Evolutionary conservation across 2,797 vertebrate species (phyloP).

Genomic region (Rhincodon typus): DNA sequence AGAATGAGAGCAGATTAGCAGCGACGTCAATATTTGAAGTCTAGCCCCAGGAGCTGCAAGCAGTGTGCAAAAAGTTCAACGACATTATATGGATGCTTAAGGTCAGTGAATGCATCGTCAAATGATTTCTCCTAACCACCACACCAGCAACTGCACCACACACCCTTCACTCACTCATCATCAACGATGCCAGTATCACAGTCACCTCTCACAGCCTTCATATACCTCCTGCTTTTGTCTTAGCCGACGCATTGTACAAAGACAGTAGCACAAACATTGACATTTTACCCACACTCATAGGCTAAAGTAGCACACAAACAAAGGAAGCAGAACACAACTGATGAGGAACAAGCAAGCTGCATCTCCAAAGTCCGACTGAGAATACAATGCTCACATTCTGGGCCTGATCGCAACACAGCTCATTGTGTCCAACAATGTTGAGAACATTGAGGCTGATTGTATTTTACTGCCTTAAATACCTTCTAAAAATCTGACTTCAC

Average conservation of each 20-base stretch:
- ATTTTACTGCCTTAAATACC: too few species aligned
- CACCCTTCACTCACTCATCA: not conserved
- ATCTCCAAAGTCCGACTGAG: not conserved
- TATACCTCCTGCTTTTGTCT: not conserved
- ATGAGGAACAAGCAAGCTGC: not conserved
- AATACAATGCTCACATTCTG: not conserved
- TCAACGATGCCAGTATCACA: not conserved
- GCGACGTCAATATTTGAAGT: not conserved
- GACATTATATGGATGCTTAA: not conserved
- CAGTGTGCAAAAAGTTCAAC: not conserved
- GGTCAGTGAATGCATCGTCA: not conserved
- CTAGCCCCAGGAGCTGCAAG: not conserved
- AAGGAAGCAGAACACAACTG: not conserved
- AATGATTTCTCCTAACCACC: not conserved
- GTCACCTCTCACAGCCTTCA: not conserved
- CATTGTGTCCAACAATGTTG: not conserved
- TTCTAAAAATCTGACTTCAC: too few species aligned
- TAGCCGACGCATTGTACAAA: not conserved
- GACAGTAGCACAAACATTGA: not conserved
- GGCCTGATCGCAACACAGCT: not conserved
- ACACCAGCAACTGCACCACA: not conserved
- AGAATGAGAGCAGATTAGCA: not conserved
- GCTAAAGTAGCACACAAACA: not conserved
- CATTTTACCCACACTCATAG: not conserved
- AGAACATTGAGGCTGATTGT: not conserved